phyloP scores from a whole-genome alignment of 2,888 invertebrate species.

The Pandemis cinnamomeana region DNA sequence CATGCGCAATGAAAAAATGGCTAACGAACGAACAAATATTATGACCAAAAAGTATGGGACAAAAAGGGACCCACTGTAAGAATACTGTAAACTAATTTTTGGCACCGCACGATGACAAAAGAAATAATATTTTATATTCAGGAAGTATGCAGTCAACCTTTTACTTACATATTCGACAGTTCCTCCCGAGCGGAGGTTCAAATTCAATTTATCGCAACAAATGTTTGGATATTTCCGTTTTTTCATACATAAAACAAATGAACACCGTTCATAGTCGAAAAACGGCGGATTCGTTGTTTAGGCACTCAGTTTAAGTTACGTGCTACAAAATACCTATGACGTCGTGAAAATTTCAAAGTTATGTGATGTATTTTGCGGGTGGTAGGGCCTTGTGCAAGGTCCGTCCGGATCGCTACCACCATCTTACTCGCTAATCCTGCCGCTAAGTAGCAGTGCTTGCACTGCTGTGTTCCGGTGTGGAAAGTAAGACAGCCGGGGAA shows the following conservation, averaged over 20 bases:
- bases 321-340: too few relatives aligned
- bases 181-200: slow-evolving; percentile 11
- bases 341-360: too few relatives aligned
- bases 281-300: not conserved
- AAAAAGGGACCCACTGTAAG: not conserved
- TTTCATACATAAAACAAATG: slow-evolving; percentile 11
- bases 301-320: not conserved
- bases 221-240: slow-evolving; percentile 16
- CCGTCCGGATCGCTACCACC: too few relatives aligned
- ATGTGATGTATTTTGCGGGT: too few relatives aligned
- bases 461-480: too few relatives aligned
- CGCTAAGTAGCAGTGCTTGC: too few relatives aligned
- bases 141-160: slow-evolving; percentile 19
- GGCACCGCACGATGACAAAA: slow-evolving; percentile 7
- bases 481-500: too few relatives aligned
- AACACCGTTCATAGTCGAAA: not conserved
- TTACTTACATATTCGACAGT: slow-evolving; percentile 19
- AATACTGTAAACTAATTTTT: slow-evolving; percentile 4
- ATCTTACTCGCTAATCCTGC: too few relatives aligned
- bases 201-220: slow-evolving; percentile 23
- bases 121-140: slow-evolving; percentile 15
- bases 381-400: too few relatives aligned
- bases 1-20: too few relatives aligned
- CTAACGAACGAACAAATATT: too few relatives aligned
- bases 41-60: not conserved